A percentile compares a stretch with the other conserved stretches of the same genome.
Evolutionary conservation across 2,888 invertebrate species (phyloP).

Genomic region (Dioctria linearis): DNA sequence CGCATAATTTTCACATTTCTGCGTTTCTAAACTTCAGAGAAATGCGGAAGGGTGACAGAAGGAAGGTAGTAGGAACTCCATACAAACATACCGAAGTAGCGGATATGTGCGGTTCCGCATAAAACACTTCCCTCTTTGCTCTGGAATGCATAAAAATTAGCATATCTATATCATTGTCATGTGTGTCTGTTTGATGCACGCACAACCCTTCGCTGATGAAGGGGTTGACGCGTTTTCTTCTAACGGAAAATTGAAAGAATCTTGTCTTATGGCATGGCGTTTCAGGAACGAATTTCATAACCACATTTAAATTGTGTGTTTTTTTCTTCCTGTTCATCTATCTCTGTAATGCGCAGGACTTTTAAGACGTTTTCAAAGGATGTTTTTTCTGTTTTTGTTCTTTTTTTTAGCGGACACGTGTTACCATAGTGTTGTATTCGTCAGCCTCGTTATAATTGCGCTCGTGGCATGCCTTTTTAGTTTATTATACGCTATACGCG

Average conservation of each 20-base stretch:
- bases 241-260: slow-evolving; percentile 14
- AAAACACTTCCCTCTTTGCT: slow-evolving; percentile 15
- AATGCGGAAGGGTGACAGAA: slow-evolving; percentile 10
- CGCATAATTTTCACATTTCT: slow-evolving; percentile 43
- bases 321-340: neutral
- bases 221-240: slow-evolving; percentile 7
- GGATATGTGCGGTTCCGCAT: slow-evolving; percentile 21
- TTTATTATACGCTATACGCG: neutral
- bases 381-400: neutral
- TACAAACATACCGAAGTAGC: too few relatives aligned
- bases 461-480: slow-evolving; percentile 4
- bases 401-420: neutral
- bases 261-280: slow-evolving; percentile 54
- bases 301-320: neutral
- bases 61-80: neutral
- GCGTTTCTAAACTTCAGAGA: neutral
- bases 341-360: slow-evolving; percentile 14
- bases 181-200: slow-evolving; percentile 7
- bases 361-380: neutral
- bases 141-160: slow-evolving; percentile 55
- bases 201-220: neutral
- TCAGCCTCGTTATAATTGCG: neutral
- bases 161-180: slow-evolving; percentile 54
- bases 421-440: neutral
- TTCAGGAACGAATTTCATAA: neutral